These are phyloP conservation scores for Pyxicephalus adspersus DNA, from an alignment of 2,113 vertebrate genomes.

Conservation along the genomic window DNA sequence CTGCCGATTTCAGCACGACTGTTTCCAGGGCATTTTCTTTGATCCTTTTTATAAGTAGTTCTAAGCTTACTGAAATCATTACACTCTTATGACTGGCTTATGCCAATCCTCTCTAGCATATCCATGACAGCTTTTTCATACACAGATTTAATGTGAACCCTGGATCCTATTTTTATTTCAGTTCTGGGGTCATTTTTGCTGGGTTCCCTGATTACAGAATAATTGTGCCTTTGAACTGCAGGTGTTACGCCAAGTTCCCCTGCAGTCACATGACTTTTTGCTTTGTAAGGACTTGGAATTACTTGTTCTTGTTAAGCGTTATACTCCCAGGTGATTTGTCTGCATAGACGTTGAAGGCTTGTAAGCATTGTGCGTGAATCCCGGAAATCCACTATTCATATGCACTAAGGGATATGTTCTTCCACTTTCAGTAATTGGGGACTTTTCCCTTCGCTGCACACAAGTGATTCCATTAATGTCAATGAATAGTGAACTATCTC, in stretches of 20 bases:
- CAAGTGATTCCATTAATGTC: background rate
- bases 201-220: constrained; percentile 10
- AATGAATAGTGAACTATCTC: background rate
- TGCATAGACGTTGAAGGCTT: constrained; percentile 8
- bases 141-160: background rate
- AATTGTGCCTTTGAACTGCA: background rate
- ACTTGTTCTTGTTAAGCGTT: background rate
- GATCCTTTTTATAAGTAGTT: constrained; percentile 26
- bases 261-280: constrained; percentile 17
- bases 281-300: constrained; percentile 1
- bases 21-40: constrained; percentile 33
- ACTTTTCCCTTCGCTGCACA: background rate
- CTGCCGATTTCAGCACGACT: background rate
- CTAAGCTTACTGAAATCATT: constrained; percentile 26
- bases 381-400: constrained; percentile 3
- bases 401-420: constrained; percentile 11
- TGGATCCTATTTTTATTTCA: constrained; percentile 10
- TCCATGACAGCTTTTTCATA: constrained; percentile 13
- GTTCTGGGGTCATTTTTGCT: background rate
- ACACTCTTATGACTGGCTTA: constrained; percentile 31
- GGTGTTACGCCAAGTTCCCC: background rate
- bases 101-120: constrained; percentile 29
- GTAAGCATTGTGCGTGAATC: background rate
- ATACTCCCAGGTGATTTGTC: constrained; percentile 26
- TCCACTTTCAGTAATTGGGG: background rate